These are phyloP conservation scores for Opisthograptis luteolata DNA, from an alignment of 2,888 invertebrate species.

Conservation along the genomic window DNA sequence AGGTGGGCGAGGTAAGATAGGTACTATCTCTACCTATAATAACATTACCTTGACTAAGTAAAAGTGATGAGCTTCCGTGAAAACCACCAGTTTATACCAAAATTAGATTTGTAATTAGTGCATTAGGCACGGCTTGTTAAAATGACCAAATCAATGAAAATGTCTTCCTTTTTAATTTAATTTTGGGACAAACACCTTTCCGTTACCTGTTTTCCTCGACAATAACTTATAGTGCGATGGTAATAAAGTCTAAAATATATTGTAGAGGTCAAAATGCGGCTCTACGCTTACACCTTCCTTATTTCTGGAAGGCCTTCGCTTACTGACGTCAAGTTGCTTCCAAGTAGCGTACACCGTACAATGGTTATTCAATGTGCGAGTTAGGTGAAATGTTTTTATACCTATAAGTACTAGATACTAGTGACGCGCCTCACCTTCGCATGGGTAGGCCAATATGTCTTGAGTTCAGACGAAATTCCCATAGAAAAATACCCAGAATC, in stretches of 20 bases:
- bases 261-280: constrained; percentile 14
- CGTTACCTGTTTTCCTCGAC: constrained; percentile 1
- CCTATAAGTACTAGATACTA: no score
- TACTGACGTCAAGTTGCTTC: constrained; percentile 16
- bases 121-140: constrained; percentile 2
- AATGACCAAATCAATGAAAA: background rate
- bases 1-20: no score
- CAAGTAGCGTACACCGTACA: constrained; percentile 11
- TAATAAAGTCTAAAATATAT: constrained; percentile 16
- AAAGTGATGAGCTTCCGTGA: background rate
- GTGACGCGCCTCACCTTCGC: no score
- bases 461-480: no score
- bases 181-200: constrained; percentile 5
- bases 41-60: no score
- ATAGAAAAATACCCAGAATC: no score
- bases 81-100: constrained; percentile 1
- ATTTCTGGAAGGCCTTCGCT: constrained; percentile 26
- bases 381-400: constrained; percentile 22
- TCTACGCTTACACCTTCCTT: constrained; percentile 29
- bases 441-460: no score
- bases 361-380: constrained; percentile 18
- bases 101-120: no score
- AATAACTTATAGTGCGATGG: constrained; percentile 4
- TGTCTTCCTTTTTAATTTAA: constrained; percentile 1
- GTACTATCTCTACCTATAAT: no score